Base-by-base conservation (phyloP, 2,888 invertebrate genomes). In the Volucella bombylans region DNA sequence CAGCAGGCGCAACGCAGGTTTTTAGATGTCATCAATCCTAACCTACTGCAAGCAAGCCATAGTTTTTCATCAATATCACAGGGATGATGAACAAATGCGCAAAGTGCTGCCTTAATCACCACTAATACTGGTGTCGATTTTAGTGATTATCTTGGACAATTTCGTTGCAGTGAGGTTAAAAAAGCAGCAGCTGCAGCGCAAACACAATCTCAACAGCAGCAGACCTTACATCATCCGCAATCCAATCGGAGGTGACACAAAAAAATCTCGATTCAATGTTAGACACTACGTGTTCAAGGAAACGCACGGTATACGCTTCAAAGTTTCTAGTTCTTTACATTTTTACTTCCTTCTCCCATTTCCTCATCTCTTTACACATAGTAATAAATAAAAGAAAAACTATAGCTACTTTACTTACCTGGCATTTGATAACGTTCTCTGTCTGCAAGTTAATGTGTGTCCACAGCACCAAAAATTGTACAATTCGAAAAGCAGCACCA, bases 31-130 rank as follows among this genome's bases (percentile, higher is more conserved):
- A 87, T 87, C 31, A 90, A 89, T 87, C 87, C 89, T 3, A 89
- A 89, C 77, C 81, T 89, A 39, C 86, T 91, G 15, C 90, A 90
- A 71, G 88, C 90, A 4, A 89, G 91, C n/a, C 91, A 91, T 68
- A 91, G 91, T 87, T 91, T 91, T 72, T 89, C 91, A 15, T 89
- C 91, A 18, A 87, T 88, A 64, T 88, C 89, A 11, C 87, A 88
- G 73, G 88, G 89, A 91, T 39, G 91, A 91, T 38, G 91, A 91
- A 74, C 91, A 91, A 87, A 90, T 90, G 86, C 87, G 87, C 52
- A 86, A 83, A 86, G 79, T 39, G 71, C 86, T 50, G 86, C 86
- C 8, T 68, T 87, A 71, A 86, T 87, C 43, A 87, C 88, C 23
- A 76, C 87, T n/a, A 87, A 87, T 79, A 86, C 74, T 43, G 86